Percentiles rank a stretch among this genome's conserved stretches.
Evolutionary conservation across 2,888 invertebrate genomes (phyloP).

Genomic region (Minunthozetes semirufus): DNA sequence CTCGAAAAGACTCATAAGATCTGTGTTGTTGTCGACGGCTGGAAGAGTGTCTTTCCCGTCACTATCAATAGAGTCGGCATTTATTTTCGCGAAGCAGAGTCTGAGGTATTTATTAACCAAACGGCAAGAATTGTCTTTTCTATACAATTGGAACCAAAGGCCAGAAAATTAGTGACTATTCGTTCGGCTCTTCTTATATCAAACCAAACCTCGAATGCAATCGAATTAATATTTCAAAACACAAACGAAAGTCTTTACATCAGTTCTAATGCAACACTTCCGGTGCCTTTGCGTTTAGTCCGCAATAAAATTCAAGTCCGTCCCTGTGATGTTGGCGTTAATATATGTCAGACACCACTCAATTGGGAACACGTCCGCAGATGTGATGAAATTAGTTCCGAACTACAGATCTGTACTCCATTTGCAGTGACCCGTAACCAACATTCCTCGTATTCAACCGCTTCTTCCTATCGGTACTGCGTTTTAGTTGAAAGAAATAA

Average conservation of each 20-base stretch:
- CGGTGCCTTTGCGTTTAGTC: constrained; percentile 70
- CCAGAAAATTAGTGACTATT: constrained; percentile 83
- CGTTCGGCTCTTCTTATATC: constrained; percentile 76
- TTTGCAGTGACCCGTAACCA: constrained; percentile 43
- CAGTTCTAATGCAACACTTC: constrained; percentile 52
- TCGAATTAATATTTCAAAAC: constrained; percentile 65
- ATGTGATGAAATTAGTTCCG: constrained; percentile 33
- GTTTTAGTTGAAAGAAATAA: constrained; percentile 70
- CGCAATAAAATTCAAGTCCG: constrained; percentile 67
- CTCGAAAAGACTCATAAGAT: constrained; percentile 76
- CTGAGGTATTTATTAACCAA: constrained; percentile 43
- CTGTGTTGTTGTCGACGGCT: constrained; percentile 78
- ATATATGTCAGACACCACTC: constrained; percentile 55
- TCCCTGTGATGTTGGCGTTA: constrained; percentile 55
- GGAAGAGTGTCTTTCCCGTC: constrained; percentile 77
- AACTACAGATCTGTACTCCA: constrained; percentile 35
- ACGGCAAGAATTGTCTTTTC: constrained; percentile 80
- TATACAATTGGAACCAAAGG: constrained; percentile 84
- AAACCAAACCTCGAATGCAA: constrained; percentile 65
- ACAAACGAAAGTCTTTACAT: constrained; percentile 38
- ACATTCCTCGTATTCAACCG: constrained; percentile 42
- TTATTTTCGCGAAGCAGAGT: constrained; percentile 61
- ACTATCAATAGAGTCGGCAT: constrained; percentile 92
- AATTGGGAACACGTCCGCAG: constrained; percentile 55
- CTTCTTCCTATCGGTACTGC: constrained; percentile 60